Conservation (phyloP, 1,140 invertebrate genomes). For the Triops cancriformis region DNA sequence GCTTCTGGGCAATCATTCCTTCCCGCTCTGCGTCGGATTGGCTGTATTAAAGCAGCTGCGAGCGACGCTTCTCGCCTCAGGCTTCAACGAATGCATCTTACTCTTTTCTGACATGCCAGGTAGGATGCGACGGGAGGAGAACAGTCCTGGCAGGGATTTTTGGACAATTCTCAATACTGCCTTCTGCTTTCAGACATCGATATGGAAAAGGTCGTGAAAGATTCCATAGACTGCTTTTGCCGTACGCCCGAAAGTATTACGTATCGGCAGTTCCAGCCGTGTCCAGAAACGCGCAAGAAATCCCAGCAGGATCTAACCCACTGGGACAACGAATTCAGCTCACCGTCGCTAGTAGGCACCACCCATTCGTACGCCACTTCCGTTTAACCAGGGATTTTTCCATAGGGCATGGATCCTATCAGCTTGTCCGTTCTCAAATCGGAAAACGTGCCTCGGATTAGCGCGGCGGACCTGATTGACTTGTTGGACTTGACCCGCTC, state of each 20-base stretch:
- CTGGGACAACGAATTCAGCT: slow-evolving; percentile 23
- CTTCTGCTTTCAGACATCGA: slow-evolving; percentile 61
- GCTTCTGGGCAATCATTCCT: slow-evolving; percentile 82
- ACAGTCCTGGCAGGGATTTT: neutral
- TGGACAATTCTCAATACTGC: too few relatives aligned
- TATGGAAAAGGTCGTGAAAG: slow-evolving; percentile 83
- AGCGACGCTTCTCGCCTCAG: slow-evolving; percentile 71
- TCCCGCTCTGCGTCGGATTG: slow-evolving; percentile 90
- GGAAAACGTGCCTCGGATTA: slow-evolving; percentile 72
- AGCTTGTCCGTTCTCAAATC: slow-evolving; percentile 54
- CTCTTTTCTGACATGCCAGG: slow-evolving; percentile 93
- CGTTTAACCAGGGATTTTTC: slow-evolving; percentile 31
- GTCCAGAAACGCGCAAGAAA: slow-evolving; percentile 14
- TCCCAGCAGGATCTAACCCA: slow-evolving; percentile 22
- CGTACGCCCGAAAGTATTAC: slow-evolving; percentile 80
- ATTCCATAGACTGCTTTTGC: slow-evolving; percentile 77
- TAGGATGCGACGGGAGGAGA: slow-evolving; percentile 33
- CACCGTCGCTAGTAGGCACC: slow-evolving; percentile 27
- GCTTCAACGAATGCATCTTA: slow-evolving; percentile 95
- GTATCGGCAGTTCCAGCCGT: slow-evolving; percentile 62
- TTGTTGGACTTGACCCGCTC: slow-evolving; percentile 48
- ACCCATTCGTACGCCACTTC: slow-evolving; percentile 26
- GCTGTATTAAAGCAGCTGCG: slow-evolving; percentile 83
- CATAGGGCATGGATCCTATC: slow-evolving; percentile 61
- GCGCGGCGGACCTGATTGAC: slow-evolving; percentile 69